Conservation (phyloP, 2,888 invertebrate species). For the Brachynemurus nebulosus region DNA sequence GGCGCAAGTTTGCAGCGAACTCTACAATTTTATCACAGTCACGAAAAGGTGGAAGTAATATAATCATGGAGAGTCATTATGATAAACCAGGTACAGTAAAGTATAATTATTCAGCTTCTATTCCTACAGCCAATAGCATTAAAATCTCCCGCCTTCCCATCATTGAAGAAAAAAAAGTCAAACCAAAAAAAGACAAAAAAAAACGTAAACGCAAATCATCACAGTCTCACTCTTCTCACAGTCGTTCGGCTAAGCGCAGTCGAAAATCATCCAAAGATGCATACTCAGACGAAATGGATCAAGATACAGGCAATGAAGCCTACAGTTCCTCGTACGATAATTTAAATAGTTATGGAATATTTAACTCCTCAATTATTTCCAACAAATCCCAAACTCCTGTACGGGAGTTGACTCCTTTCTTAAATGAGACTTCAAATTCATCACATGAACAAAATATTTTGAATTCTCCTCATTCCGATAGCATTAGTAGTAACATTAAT, state of each 20-base stretch:
- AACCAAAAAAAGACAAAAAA: background rate
- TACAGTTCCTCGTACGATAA: background rate
- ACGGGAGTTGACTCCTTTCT: background rate
- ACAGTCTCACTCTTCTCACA: background rate
- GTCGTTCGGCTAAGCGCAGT: background rate
- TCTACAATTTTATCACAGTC: too few relatives aligned
- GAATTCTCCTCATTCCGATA: background rate
- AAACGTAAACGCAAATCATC: background rate
- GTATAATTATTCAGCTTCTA: slow-evolving; percentile 4
- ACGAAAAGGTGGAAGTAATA: background rate
- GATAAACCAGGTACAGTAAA: slow-evolving; percentile 6
- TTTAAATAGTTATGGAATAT: too few relatives aligned
- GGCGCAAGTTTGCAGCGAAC: too few relatives aligned
- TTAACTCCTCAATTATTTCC: background rate
- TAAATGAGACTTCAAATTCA: background rate
- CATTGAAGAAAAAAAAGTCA: background rate
- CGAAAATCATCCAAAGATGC: background rate
- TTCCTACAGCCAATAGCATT: slow-evolving; percentile 2
- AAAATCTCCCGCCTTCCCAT: slow-evolving; percentile 1
- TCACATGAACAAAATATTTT: background rate
- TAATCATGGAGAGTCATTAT: background rate
- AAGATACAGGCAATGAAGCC: background rate
- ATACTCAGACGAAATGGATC: background rate
- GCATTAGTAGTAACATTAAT: background rate
- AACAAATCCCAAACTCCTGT: background rate